These are phyloP conservation scores for Papilio protenor DNA, from an alignment of 2,888 invertebrate genomes.

Conservation along the genomic window DNA sequence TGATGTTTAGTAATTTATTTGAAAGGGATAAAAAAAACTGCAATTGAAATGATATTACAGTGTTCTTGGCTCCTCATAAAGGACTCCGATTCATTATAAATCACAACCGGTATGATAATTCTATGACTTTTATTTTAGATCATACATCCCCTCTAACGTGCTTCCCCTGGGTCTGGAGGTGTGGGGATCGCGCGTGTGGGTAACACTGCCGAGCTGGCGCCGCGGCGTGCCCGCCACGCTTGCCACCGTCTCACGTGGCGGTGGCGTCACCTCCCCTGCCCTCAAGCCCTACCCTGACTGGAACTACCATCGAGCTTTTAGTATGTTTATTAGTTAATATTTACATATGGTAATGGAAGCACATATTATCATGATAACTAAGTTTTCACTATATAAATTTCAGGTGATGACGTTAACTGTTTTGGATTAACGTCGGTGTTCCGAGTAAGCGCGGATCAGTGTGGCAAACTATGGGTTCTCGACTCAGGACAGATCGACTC, in stretches of 20 bases:
- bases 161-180: constrained; percentile 90
- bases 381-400: constrained; percentile 47
- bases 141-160: constrained; percentile 89
- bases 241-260: constrained; percentile 73
- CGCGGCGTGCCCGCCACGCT: constrained; percentile 85
- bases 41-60: no score
- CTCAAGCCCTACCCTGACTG: constrained; percentile 91
- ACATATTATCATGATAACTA: background rate
- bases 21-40: no score
- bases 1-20: no score
- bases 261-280: constrained; percentile 83
- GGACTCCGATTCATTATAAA: background rate
- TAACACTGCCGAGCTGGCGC: constrained; percentile 91
- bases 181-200: constrained; percentile 87
- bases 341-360: background rate
- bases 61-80: no score
- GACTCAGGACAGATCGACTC: constrained; percentile 91
- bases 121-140: constrained; percentile 58
- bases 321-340: constrained; percentile 64
- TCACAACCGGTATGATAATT: background rate
- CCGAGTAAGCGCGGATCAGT: constrained; percentile 88
- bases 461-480: constrained; percentile 91
- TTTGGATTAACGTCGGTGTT: constrained; percentile 90
- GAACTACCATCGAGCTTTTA: constrained; percentile 85
- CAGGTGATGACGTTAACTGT: constrained; percentile 80